A percentile compares a stretch with the other conserved stretches of the same genome.
These are phyloP conservation scores for Melanogrammus aeglefinus DNA, from an alignment of 2,797 vertebrate species.

Conservation along the genomic window DNA sequence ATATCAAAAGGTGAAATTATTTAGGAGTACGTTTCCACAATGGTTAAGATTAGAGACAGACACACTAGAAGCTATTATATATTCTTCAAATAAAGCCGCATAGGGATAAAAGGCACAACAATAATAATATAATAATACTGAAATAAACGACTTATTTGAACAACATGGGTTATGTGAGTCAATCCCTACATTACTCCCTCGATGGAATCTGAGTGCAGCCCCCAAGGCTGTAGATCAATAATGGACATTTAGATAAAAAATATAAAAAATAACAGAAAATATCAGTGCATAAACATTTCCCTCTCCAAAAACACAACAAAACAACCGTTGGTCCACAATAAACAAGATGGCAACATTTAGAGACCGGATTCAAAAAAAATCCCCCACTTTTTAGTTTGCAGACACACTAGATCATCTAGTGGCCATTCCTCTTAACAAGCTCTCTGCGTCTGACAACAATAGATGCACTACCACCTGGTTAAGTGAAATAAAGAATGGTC, in stretches of 20 bases:
- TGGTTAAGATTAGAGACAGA: constrained; percentile 1
- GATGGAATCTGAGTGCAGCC: constrained; percentile 36
- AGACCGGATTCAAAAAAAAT: constrained; percentile 27
- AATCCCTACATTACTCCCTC: constrained; percentile 40
- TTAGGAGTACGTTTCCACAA: constrained; percentile 6
- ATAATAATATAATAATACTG: constrained; percentile 39
- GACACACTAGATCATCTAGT: constrained; percentile 37
- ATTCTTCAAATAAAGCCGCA: not conserved
- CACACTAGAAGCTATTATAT: constrained; percentile 16
- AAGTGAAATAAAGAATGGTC: constrained; percentile 13
- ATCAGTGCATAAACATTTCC: constrained; percentile 77
- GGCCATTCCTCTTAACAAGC: constrained; percentile 33
- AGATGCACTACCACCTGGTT: constrained; percentile 11
- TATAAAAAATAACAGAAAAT: constrained; percentile 67
- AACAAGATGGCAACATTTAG: constrained; percentile 41
- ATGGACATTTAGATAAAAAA: constrained; percentile 69
- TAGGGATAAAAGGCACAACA: constrained; percentile 20
- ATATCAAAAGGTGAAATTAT: constrained; percentile 22
- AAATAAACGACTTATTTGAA: constrained; percentile 33
- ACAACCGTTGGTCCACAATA: constrained; percentile 43
- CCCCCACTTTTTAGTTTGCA: constrained; percentile 38
- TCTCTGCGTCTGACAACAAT: constrained; percentile 18
- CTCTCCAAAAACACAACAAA: constrained; percentile 44
- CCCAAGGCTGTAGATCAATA: constrained; percentile 53
- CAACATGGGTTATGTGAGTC: constrained; percentile 4